phyloP scores from a whole-genome alignment of 2,888 invertebrate species.

The Asteroscopus sphinx region DNA sequence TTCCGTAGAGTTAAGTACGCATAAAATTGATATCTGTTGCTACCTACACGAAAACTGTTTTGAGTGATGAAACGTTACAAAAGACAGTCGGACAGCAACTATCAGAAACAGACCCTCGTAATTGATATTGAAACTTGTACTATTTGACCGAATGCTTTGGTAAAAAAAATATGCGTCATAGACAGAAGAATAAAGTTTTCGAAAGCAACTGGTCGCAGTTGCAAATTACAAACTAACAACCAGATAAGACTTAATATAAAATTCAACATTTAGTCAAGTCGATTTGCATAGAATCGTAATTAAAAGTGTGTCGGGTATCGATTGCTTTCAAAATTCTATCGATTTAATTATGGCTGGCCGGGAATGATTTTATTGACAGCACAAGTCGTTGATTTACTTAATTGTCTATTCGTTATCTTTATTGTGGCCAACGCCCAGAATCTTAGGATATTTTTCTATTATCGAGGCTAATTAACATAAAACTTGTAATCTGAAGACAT shows the following conservation, averaged over 20 bases:
- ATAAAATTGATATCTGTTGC: no score
- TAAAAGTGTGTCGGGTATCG: slow-evolving; percentile 69
- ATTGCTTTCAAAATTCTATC: slow-evolving; percentile 66
- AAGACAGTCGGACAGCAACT: no score
- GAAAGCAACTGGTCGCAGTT: slow-evolving; percentile 24
- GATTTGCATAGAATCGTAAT: slow-evolving; percentile 81
- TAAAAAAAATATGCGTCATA: background rate
- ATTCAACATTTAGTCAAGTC: slow-evolving; percentile 63
- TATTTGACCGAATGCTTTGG: no score
- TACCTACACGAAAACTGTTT: no score
- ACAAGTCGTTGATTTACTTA: slow-evolving; percentile 59
- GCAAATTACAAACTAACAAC: slow-evolving; percentile 22
- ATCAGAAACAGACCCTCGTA: background rate
- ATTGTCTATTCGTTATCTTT: slow-evolving; percentile 60
- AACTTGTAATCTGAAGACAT: slow-evolving; percentile 38
- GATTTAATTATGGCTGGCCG: slow-evolving; percentile 56
- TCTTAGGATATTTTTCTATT: slow-evolving; percentile 40
- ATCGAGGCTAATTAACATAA: slow-evolving; percentile 55
- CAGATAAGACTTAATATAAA: slow-evolving; percentile 27
- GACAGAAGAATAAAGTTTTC: background rate
- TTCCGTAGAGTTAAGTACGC: slow-evolving; percentile 16
- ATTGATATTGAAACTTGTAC: no score
- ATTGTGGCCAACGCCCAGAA: slow-evolving; percentile 54
- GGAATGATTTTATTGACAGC: slow-evolving; percentile 57
- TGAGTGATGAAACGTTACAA: no score